Base-by-base conservation (phyloP, 2,888 invertebrate genomes). In the Seladonia tumulorum region DNA sequence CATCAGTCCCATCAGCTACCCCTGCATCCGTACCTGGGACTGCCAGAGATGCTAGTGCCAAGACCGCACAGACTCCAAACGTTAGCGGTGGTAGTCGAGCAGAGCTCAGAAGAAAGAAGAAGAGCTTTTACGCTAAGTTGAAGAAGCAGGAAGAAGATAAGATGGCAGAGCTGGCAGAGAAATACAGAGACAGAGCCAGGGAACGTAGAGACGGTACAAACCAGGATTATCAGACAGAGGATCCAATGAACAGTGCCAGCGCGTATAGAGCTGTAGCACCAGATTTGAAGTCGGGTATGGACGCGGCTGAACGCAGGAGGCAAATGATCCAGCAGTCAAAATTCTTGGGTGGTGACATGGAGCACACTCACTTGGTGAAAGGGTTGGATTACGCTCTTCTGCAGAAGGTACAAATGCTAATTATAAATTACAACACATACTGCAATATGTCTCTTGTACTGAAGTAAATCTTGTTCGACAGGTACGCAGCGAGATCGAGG, bases 331-430 rank as follows among this genome's bases (percentile, higher is more conserved):
- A 98, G 94, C 99, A 99, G 95, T 99, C 99, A 0, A 99, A 99
- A 95, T 99, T 99, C 95, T 98, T 99, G 96, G 99, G 99, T 94
- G 99, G 99, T 96, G 99, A 99, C 95, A 99, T 99, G 98, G 99
- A 99, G 93, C 99, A 99, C 93, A 99, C 99, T 94, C 99, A 99
- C 96, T 99, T 99, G 96, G 99, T 99, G 91, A 99, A 99, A 96
- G 99, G 99, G 92, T 95, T 98, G 94, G 99, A 99, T 96, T 99
- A 98, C 95, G 98, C 99, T 0, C 95, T 99, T 76, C 95, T 99
- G 82, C 98, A 99, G 93, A 98, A 99, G 96, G 98, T 98, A 47
- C 14, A 0, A 35, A 49, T 72, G 4, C n/a, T n/a, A 57, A 57
- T 57, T n/a, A 12, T 57, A 12, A 57, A n/a, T 3, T 12, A 12